A percentile compares a stretch with the other conserved stretches of the same genome.
phyloP scores from a whole-genome alignment of 2,797 vertebrate genomes.

The Lacerta agilis region DNA sequence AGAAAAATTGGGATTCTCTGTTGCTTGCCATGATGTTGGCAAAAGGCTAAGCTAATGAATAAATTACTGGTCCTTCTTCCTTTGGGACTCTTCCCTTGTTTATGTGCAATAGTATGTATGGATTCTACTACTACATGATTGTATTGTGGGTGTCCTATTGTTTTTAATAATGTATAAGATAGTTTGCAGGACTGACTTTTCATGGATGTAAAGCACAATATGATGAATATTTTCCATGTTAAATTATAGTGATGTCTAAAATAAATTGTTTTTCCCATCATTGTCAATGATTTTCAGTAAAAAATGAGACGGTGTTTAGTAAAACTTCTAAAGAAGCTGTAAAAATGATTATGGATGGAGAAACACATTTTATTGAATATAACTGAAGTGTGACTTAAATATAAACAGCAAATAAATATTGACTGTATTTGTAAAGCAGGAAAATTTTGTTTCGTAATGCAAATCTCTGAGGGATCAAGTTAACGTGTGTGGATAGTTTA shows the following conservation, averaged over 20 bases:
- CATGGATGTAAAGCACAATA: conserved; percentile 82
- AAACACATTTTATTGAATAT: conserved; percentile 69
- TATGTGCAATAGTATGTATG: conserved; percentile 80
- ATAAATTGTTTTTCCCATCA: conserved; percentile 76
- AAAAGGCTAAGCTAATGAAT: conserved; percentile 67
- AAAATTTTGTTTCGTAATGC: conserved; percentile 27
- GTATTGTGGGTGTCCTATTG: conserved; percentile 77
- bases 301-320: conserved; percentile 73
- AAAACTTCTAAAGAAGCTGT: conserved; percentile 76
- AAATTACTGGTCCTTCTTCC: conserved; percentile 74
- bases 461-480: background rate
- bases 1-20: conserved; percentile 59
- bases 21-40: conserved; percentile 72
- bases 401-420: conserved; percentile 71
- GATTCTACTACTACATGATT: conserved; percentile 78
- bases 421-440: conserved; percentile 65
- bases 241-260: conserved; percentile 86
- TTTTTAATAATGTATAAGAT: conserved; percentile 76
- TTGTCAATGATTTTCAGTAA: conserved; percentile 81
- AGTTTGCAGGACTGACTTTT: conserved; percentile 78
- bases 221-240: conserved; percentile 85
- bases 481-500: background rate
- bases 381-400: conserved; percentile 70
- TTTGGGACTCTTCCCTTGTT: conserved; percentile 72
- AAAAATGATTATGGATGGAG: conserved; percentile 78